These are phyloP conservation scores for Eucera pruinosa DNA, from an alignment of 2,888 invertebrate species.

Conservation along the genomic window DNA sequence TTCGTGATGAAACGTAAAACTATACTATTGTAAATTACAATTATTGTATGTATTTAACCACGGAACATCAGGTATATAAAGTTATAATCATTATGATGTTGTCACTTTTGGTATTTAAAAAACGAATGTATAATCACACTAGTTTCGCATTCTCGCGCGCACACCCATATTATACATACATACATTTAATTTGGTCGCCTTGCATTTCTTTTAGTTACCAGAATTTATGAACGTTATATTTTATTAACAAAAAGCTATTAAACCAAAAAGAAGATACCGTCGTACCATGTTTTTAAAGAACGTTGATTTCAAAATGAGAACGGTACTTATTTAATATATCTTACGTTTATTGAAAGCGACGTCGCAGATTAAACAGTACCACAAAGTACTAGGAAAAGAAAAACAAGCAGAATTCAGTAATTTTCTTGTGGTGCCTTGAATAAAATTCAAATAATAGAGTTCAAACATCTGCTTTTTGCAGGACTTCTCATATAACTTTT, in stretches of 20 bases:
- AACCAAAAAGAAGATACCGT: slow-evolving; percentile 58
- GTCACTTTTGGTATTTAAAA: slow-evolving; percentile 66
- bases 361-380: slow-evolving; percentile 46
- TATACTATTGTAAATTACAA: slow-evolving; percentile 62
- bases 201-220: slow-evolving; percentile 55
- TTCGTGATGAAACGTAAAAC: slow-evolving; percentile 60
- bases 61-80: slow-evolving; percentile 64
- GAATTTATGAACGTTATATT: slow-evolving; percentile 56
- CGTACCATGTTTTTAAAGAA: slow-evolving; percentile 48
- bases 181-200: slow-evolving; percentile 53
- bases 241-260: slow-evolving; percentile 56
- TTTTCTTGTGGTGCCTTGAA: slow-evolving; percentile 66
- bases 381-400: slow-evolving; percentile 41
- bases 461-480: slow-evolving; percentile 48
- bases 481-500: slow-evolving; percentile 43
- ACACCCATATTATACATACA: slow-evolving; percentile 54
- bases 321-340: slow-evolving; percentile 59
- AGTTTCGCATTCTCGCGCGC: slow-evolving; percentile 51
- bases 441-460: slow-evolving; percentile 55
- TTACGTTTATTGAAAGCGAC: slow-evolving; percentile 51
- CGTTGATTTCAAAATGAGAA: slow-evolving; percentile 43
- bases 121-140: slow-evolving; percentile 50
- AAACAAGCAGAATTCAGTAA: slow-evolving; percentile 43
- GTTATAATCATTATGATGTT: slow-evolving; percentile 65
- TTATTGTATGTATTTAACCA: slow-evolving; percentile 67